A percentile compares a stretch with the other conserved stretches of the same genome.
Evolutionary conservation across 1,140 invertebrate species (phyloP).

Genomic region (Halesus radiatus): DNA sequence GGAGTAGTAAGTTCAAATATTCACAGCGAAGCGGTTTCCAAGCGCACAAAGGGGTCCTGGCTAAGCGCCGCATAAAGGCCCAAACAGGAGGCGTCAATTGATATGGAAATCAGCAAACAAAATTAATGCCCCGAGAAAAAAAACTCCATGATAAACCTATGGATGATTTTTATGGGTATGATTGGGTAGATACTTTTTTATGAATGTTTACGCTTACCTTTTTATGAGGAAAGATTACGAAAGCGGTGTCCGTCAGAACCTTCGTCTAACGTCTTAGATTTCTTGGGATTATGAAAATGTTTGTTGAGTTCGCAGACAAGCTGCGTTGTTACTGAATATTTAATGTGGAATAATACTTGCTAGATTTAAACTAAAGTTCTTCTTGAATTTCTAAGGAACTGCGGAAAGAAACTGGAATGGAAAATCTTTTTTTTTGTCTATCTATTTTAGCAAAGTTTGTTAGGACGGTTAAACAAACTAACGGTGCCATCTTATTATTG

Average conservation of each 20-base stretch:
- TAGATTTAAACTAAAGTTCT: not conserved
- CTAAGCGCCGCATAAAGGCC: slow-evolving; percentile 33
- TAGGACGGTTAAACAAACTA: too few relatives aligned
- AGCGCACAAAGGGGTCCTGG: slow-evolving; percentile 24
- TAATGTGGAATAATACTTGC: not conserved
- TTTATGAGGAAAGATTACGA: not conserved
- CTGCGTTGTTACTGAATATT: slow-evolving; percentile 24
- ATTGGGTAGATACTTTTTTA: not conserved
- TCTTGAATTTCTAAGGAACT: not conserved
- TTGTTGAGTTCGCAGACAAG: slow-evolving; percentile 16
- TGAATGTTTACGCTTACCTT: not conserved
- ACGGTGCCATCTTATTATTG: too few relatives aligned
- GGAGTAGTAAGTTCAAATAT: slow-evolving; percentile 27
- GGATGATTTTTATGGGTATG: not conserved
- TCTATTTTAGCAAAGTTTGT: too few relatives aligned
- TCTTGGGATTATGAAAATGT: slow-evolving; percentile 25
- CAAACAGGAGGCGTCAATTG: slow-evolving; percentile 10
- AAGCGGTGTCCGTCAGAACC: slow-evolving; percentile 21
- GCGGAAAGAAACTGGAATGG: too few relatives aligned
- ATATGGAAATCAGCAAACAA: not conserved
- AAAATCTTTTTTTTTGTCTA: too few relatives aligned
- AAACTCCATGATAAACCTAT: not conserved
- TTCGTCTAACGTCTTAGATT: slow-evolving; percentile 26
- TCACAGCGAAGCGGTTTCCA: slow-evolving; percentile 30
- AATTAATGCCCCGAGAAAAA: not conserved